Base-by-base conservation (phyloP, 2,888 invertebrate species). In the Magallana nippona region DNA sequence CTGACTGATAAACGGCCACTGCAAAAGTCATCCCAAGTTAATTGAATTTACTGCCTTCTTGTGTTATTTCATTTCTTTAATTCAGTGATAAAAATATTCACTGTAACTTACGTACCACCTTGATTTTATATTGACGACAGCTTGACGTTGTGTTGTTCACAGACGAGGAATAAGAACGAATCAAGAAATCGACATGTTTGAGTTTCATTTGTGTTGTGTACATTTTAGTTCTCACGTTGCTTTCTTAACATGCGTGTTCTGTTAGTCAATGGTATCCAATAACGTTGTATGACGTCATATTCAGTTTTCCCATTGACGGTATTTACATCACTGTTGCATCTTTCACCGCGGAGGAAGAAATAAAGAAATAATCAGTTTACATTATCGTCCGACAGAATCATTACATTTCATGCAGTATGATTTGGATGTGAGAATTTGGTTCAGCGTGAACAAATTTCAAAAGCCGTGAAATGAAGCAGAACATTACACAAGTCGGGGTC, bases 361-460 rank as follows among this genome's bases (percentile, higher is more conserved):
- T 71, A 27, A 71, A 71, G 71, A 71, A 71, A 71, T 71, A 22
- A 71, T 71, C 71, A 27, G 71, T 71, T 71, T 71, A 71, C 71
- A 71, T 71, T 27, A 32, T 32, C 3, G 13, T 71, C 15, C 2
- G 32, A 15, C 27, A 71, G 32, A 71, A 71, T 71, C 71, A 71
- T 71, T 71, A 71, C 71, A 71, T 71, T 71, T 71, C 71, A 71
- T 71, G 71, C 71, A 71, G 32, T 27, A 22, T 71, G 71, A 22
- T 27, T 32, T 71, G 13, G 71, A 71, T 71, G 71, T 71, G 22
- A 27, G 71, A 13, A 2, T 27, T 71, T 71, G 11, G 71, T 71
- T 71, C 27, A 71, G 71, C 71, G 71, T 71, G 71, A 71, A 71
- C 71, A 71, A 71, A 71, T 71, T 71, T 71, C 71, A 71, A 71